Evolutionary conservation across 2,797 vertebrate genomes (phyloP).

Genomic region (Prionace glauca): DNA sequence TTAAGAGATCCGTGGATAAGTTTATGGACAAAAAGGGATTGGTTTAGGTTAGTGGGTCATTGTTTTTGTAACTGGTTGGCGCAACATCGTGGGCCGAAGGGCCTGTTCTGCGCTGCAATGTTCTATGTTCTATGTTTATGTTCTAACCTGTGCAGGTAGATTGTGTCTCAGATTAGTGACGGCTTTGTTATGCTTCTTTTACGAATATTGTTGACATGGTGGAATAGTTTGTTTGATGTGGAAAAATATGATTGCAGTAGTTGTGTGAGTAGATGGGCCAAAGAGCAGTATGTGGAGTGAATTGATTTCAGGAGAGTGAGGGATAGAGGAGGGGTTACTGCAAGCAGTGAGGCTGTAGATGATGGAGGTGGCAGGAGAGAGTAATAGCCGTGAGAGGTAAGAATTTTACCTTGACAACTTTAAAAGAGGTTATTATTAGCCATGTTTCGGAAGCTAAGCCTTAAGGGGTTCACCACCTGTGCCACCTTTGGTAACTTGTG

Average conservation of each 20-base stretch:
- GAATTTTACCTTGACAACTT: not conserved
- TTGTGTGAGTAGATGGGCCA: not conserved
- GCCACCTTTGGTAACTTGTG: no score
- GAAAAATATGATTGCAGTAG: not conserved
- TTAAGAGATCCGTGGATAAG: no score
- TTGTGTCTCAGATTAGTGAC: not conserved
- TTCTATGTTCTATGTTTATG: no score
- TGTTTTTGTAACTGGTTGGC: no score
- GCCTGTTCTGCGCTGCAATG: no score
- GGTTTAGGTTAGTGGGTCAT: no score
- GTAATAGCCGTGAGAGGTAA: not conserved
- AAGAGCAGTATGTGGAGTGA: not conserved
- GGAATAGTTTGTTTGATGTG: not conserved
- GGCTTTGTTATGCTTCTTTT: not conserved
- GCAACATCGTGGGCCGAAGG: no score
- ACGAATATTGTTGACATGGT: not conserved
- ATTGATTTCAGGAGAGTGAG: not conserved
- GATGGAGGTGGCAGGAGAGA: not conserved
- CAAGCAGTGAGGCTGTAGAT: not conserved
- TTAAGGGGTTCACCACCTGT: not conserved
- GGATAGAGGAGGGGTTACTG: not conserved
- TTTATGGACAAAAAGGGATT: no score
- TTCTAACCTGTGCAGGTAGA: not conserved
- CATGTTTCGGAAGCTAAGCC: not conserved
- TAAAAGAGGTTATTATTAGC: not conserved